These are phyloP conservation scores for Episyrphus balteatus DNA, from an alignment of 1,140 invertebrate species.

Conservation along the genomic window DNA sequence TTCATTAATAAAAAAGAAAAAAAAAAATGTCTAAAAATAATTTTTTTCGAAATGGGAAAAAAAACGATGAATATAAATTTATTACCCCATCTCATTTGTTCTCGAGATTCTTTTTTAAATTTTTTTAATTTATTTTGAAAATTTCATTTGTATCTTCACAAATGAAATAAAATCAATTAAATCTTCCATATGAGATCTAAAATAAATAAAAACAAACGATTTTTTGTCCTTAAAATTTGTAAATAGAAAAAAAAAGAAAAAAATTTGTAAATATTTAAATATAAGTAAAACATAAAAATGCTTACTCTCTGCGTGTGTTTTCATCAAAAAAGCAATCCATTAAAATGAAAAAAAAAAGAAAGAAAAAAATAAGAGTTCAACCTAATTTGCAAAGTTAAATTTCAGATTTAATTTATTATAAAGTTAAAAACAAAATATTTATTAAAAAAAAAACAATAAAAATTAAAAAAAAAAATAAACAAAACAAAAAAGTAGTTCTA, in stretches of 20 bases:
- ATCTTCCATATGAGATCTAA: too few relatives aligned
- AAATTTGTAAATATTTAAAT: background rate
- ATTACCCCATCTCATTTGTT: too few relatives aligned
- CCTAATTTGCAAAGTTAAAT: background rate
- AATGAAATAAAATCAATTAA: too few relatives aligned
- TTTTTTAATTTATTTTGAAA: too few relatives aligned
- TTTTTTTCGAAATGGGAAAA: too few relatives aligned
- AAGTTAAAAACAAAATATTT: background rate
- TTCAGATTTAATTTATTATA: background rate
- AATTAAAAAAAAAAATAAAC: background rate
- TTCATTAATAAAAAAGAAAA: too few relatives aligned
- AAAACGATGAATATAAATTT: too few relatives aligned
- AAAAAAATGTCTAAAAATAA: too few relatives aligned
- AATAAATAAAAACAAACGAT: too few relatives aligned
- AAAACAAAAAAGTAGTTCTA: background rate
- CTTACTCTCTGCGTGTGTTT: background rate
- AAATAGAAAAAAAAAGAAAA: background rate
- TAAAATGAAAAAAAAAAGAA: background rate
- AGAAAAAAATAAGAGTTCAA: background rate
- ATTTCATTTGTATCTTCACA: too few relatives aligned
- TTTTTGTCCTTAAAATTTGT: too few relatives aligned
- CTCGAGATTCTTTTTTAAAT: too few relatives aligned
- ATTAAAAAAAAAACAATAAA: background rate
- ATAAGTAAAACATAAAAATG: background rate
- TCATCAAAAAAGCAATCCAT: background rate